Conservation (phyloP, 1,140 invertebrate genomes). For the Dendroctonus ponderosae region DNA sequence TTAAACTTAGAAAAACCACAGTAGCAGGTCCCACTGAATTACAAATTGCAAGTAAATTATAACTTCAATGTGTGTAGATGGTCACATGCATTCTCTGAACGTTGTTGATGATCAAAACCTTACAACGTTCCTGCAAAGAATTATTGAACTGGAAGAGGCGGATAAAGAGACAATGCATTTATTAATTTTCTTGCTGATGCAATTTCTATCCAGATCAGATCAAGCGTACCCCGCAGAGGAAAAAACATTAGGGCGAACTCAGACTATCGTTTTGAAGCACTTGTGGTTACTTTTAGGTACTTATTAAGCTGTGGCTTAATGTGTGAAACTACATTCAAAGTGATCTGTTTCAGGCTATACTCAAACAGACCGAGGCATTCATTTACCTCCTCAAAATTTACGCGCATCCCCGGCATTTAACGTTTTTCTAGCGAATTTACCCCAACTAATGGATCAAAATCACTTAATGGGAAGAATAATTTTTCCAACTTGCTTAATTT, state of each 20-base stretch:
- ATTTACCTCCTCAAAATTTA: conserved; percentile 82
- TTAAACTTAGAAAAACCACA: no score
- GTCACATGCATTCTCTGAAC: conserved; percentile 73
- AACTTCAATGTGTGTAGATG: conserved; percentile 59
- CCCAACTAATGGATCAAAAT: conserved; percentile 92
- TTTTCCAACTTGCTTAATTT: conserved; percentile 77
- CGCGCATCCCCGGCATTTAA: conserved; percentile 91
- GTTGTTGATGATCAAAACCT: conserved; percentile 68
- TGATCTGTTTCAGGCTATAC: conserved; percentile 71
- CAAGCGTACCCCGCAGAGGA: conserved; percentile 84
- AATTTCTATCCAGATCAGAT: conserved; percentile 79
- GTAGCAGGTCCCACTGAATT: background rate
- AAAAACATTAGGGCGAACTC: conserved; percentile 72
- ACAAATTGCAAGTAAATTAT: conserved; percentile 1
- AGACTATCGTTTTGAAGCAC: conserved; percentile 88
- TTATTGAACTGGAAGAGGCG: conserved; percentile 90
- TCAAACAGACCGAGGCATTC: conserved; percentile 84
- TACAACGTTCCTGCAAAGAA: conserved; percentile 68
- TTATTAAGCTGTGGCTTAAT: background rate
- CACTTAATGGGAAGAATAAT: conserved; percentile 86
- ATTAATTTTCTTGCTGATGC: conserved; percentile 94
- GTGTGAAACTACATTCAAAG: no score
- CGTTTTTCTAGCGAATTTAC: conserved; percentile 89
- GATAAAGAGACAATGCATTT: conserved; percentile 95
- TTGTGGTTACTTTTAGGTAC: conserved; percentile 73